Base-by-base conservation (phyloP, 1,140 invertebrate species). In the Bombus sylvicola region DNA sequence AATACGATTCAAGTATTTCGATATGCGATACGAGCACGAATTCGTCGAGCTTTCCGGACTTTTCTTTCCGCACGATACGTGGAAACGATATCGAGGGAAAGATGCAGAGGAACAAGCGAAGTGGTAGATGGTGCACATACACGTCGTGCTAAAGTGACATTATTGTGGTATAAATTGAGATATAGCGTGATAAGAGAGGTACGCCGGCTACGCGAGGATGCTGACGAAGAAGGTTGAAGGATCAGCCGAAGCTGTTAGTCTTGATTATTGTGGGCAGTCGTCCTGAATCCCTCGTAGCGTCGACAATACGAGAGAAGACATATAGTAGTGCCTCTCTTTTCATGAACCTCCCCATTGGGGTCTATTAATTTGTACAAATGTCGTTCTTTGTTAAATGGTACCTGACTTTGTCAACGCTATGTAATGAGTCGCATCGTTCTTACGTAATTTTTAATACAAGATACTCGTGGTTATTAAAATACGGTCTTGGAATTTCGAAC, bases 141-240 rank as follows among this genome's bases (percentile, higher is more conserved):
- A 86, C 89, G 91, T 89, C 89, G 85, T 69, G 74, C 78, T 81
- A 93, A 94, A 94, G 94, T 94, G 93, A 94, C 93, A 86, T 94
- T 95, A 94, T 94, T 94, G 93, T 93, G 91, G 93, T 94, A 94
- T 93, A 95, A 95, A 95, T 95, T 94, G 92, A 94, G 94, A 95
- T 94, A 93, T 93, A 93, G 91, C 92, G 93, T 91, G 90, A 89
- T 87, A 75, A 43, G 83, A 83, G 84, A 90, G 91, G 89, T 84
- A 81, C 86, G 80, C 82, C 88, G 82, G 77, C 87, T 83, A 82
- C 86, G 80, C 84, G 88, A 83, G 79, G 87, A 85, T 91, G 87
- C 83, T 90, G 90, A 92, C 88, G 93, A 93, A 94, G 93, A 93
- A 94, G 92, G 91, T 92, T 94, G 92, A 93, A 93, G 94, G 93